Evolutionary conservation across 64 coral and sea anemone genomes (phyloP).

Genomic region (Acropora yongei): DNA sequence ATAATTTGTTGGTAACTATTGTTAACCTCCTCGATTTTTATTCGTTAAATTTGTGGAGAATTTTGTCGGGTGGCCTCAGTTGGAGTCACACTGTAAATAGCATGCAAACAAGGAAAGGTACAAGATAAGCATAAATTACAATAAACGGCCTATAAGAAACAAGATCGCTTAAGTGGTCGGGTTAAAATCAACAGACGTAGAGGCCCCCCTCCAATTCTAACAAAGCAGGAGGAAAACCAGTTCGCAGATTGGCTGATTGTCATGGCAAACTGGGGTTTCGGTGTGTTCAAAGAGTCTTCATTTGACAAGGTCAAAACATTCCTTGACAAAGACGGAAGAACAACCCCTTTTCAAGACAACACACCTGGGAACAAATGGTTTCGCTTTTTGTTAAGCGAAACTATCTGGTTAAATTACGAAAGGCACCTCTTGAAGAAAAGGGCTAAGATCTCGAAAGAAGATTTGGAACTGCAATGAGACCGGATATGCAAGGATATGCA

Average conservation of each 20-base stretch:
- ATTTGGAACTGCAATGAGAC: slow-evolving; percentile 48
- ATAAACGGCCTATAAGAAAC: too few species aligned
- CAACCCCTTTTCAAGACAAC: not conserved
- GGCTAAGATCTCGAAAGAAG: slow-evolving; percentile 14
- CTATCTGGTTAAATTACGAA: not conserved
- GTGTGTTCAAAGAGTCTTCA: not conserved
- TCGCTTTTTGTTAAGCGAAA: slow-evolving; percentile 4
- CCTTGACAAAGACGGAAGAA: slow-evolving; percentile 1
- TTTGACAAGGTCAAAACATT: not conserved
- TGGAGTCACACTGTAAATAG: too few species aligned
- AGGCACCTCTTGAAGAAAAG: not conserved
- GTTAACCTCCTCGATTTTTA: too few species aligned
- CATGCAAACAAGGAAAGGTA: too few species aligned
- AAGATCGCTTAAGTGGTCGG: not conserved
- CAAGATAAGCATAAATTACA: too few species aligned
- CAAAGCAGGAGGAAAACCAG: not conserved
- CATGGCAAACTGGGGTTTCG: not conserved
- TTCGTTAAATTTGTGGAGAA: too few species aligned
- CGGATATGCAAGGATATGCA: slow-evolving; percentile 24
- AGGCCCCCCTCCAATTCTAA: not conserved
- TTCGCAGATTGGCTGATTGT: not conserved
- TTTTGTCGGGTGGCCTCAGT: too few species aligned
- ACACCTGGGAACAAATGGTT: slow-evolving; percentile 1
- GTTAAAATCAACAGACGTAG: not conserved
- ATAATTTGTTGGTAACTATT: too few species aligned